Evolutionary conservation across 2,888 invertebrate genomes (phyloP).

Genomic region (Pterostichus madidus): DNA sequence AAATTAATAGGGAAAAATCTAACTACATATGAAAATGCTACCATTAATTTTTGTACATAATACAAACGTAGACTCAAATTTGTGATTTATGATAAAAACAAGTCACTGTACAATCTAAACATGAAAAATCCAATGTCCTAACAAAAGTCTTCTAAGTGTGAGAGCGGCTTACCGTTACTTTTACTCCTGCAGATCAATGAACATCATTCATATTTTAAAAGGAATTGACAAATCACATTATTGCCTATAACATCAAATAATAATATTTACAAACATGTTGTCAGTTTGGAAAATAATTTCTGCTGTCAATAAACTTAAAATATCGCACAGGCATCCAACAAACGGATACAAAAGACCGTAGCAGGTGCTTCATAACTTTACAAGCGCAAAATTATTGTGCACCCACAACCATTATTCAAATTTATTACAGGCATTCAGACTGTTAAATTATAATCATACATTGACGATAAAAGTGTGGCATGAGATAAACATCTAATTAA

Average conservation of each 20-base stretch:
- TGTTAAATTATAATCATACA: conserved; percentile 55
- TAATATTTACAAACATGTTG: conserved; percentile 28
- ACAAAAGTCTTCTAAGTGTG: too few relatives aligned
- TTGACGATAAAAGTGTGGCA: conserved; percentile 50
- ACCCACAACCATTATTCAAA: conserved; percentile 63
- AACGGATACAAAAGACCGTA: conserved; percentile 26
- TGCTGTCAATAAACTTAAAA: conserved; percentile 51
- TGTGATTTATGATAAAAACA: too few relatives aligned
- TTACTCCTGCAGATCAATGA: too few relatives aligned
- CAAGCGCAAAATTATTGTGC: conserved; percentile 61
- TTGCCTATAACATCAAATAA: conserved; percentile 14
- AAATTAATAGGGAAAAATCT: too few relatives aligned
- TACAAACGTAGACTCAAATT: too few relatives aligned
- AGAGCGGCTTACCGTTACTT: too few relatives aligned
- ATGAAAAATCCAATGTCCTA: too few relatives aligned
- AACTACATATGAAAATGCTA: too few relatives aligned
- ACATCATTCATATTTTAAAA: background rate
- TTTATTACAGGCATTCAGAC: conserved; percentile 55
- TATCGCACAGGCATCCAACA: conserved; percentile 34
- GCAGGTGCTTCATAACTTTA: conserved; percentile 43
- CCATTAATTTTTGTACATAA: too few relatives aligned
- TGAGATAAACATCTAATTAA: conserved; percentile 60
- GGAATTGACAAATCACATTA: background rate
- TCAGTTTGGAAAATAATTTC: conserved; percentile 32
- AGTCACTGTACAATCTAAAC: too few relatives aligned